Conservation (phyloP, 2,888 invertebrate genomes). For the Pimpla rufipes region DNA sequence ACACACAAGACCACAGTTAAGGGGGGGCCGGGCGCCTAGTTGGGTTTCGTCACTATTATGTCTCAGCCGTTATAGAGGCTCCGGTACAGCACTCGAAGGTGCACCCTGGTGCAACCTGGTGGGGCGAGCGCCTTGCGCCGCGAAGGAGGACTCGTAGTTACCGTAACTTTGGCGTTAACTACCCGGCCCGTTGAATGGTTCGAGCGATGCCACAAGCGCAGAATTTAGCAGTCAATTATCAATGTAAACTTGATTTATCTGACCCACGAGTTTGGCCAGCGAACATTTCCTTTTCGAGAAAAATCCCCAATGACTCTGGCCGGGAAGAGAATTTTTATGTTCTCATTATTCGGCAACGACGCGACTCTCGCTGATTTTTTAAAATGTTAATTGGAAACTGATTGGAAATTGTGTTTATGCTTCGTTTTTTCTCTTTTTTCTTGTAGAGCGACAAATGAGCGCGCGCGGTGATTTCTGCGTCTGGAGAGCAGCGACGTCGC, state of each 20-base stretch:
- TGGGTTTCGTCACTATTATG: conserved; percentile 46
- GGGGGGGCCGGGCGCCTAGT: not conserved
- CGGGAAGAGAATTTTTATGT: not conserved
- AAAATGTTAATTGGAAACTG: not conserved
- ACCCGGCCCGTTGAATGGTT: conserved; percentile 11
- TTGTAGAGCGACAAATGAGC: conserved; percentile 1
- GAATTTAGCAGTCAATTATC: not conserved
- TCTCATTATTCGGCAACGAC: not conserved
- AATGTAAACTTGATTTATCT: conserved; percentile 18
- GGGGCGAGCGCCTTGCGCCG: not conserved
- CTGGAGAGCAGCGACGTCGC: conserved; percentile 5
- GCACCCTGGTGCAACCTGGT: not conserved
- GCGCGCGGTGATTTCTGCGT: conserved; percentile 25
- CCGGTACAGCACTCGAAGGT: conserved; percentile 4
- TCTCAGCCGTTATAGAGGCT: conserved; percentile 31
- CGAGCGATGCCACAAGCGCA: not conserved
- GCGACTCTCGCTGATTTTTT: not conserved
- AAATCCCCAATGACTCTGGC: not conserved
- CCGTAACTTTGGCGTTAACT: conserved; percentile 45
- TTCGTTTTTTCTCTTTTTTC: not conserved
- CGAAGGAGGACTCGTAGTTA: conserved; percentile 30
- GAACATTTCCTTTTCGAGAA: not conserved
- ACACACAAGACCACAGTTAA: conserved; percentile 37
- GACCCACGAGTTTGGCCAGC: not conserved
- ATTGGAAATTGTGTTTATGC: not conserved